These are phyloP conservation scores for Prenolepis imparis DNA, from an alignment of 2,888 invertebrate species.

Conservation along the genomic window DNA sequence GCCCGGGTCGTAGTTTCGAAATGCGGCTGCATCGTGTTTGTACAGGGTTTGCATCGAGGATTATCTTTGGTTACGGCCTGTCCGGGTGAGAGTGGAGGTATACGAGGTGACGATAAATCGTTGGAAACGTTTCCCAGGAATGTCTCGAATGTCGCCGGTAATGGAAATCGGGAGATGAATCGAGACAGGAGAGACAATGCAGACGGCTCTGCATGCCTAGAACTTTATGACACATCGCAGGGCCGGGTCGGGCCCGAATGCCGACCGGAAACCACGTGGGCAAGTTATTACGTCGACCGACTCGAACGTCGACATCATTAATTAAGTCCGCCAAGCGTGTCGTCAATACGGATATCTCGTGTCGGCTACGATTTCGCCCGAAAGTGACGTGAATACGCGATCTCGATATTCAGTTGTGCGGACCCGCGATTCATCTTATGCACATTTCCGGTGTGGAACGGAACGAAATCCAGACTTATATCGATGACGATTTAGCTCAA, in stretches of 20 bases:
- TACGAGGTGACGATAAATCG: conserved; percentile 61
- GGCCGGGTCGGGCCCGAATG: conserved; percentile 1
- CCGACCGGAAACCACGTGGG: conserved; percentile 16
- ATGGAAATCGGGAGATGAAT: conserved; percentile 63
- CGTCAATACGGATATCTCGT: not conserved
- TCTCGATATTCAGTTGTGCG: not conserved
- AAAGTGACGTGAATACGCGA: conserved; percentile 3
- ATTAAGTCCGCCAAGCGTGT: conserved; percentile 37
- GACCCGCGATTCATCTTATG: conserved; percentile 23
- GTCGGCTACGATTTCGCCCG: conserved; percentile 7
- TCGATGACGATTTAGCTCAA: not conserved
- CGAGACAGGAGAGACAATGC: conserved; percentile 49
- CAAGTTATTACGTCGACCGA: conserved; percentile 43
- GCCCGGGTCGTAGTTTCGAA: conserved; percentile 5
- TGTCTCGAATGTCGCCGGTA: conserved; percentile 60
- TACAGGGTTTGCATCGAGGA: conserved; percentile 53
- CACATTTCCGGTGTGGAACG: not conserved
- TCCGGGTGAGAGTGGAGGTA: not conserved
- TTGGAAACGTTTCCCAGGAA: conserved; percentile 66
- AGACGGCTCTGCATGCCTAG: conserved; percentile 26
- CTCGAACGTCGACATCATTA: conserved; percentile 42
- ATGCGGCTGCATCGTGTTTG: conserved; percentile 44
- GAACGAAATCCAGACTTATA: not conserved
- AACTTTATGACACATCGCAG: conserved; percentile 51
- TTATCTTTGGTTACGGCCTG: conserved; percentile 59